These are phyloP conservation scores for Orchestes rusci DNA, from an alignment of 2,888 invertebrate genomes.

Conservation along the genomic window DNA sequence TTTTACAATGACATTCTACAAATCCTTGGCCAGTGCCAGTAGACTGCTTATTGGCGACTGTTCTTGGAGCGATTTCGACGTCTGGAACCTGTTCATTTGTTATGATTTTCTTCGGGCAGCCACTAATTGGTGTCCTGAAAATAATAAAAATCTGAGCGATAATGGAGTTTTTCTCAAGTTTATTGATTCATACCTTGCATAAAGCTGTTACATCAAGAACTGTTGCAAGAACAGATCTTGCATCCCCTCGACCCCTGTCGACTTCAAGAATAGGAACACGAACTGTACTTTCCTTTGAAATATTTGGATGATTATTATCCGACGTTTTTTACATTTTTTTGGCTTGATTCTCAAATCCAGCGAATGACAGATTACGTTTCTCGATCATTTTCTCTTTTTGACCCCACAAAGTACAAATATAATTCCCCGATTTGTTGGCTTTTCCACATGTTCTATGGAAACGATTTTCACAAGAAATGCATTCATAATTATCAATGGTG, in stretches of 20 bases:
- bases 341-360: slow-evolving; percentile 18
- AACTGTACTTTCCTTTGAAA: slow-evolving; percentile 20
- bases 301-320: slow-evolving; percentile 21
- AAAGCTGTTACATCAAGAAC: slow-evolving; percentile 24
- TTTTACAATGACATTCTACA: slow-evolving; percentile 5
- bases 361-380: no score
- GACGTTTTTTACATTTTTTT: slow-evolving; percentile 24
- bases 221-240: slow-evolving; percentile 24
- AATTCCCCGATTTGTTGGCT: no score
- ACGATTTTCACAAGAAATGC: no score
- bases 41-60: slow-evolving; percentile 5
- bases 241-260: slow-evolving; percentile 23
- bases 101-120: slow-evolving; percentile 12
- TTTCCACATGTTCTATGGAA: no score
- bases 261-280: slow-evolving; percentile 23
- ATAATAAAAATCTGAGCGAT: slow-evolving; percentile 18
- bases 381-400: no score
- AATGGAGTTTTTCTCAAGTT: slow-evolving; percentile 17
- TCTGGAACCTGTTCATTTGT: slow-evolving; percentile 18
- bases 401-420: no score
- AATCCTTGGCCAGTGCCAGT: slow-evolving; percentile 7
- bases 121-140: no score
- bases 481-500: no score
- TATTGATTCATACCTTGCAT: slow-evolving; percentile 22
- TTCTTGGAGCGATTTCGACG: slow-evolving; percentile 13